Evolutionary conservation across 2,888 invertebrate genomes (phyloP), one percentile per base, ranked within the genome.

Genomic region (Drosophila macrothrix): DNA sequence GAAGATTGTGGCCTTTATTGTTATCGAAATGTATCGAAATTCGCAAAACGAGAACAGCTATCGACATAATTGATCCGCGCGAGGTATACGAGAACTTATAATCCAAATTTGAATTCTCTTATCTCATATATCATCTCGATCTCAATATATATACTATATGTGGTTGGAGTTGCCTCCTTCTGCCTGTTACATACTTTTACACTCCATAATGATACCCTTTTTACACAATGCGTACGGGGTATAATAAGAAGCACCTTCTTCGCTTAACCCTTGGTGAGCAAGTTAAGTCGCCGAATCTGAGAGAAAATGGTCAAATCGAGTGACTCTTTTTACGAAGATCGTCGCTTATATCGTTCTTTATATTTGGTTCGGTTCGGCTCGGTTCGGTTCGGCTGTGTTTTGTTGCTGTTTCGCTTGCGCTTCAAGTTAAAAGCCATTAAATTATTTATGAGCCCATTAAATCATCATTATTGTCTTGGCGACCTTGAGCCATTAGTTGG

Each of bases 391-490:
- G 16, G 43, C 19, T 49, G 35, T 52, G 46, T 16, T 46, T 25
- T 28, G 19, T 58, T 63, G 60, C 46, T 60, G 49, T 55, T 61
- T n/a, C 41, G 33, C 28, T 58, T 53, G 33, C 39, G 63, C 63
- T 64, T 77, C 78, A 84, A 90, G 91, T 90, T 91, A 76, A 87
- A 83, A 84, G 85, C 75, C 91, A 93, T 93, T 92, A 92, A 93
- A 90, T 86, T 92, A 91, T 92, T 92, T 93, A 93, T 91, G 91
- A 83, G 83, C 80, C 87, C 89, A 93, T 93, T 92, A 92, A 92
- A 93, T 93, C 92, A 92, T 93, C 91, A 92, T 92, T 91, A 92
- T 93, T 88, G 85, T 88, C 83, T 74, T 63, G 78, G 74, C 90
- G 91, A 91, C 92, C 92, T 92, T 92, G 92, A 90, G 83, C 74